These are phyloP conservation scores for Trochalopteron elliotii DNA, from an alignment of 2,113 vertebrate genomes.

Conservation along the genomic window DNA sequence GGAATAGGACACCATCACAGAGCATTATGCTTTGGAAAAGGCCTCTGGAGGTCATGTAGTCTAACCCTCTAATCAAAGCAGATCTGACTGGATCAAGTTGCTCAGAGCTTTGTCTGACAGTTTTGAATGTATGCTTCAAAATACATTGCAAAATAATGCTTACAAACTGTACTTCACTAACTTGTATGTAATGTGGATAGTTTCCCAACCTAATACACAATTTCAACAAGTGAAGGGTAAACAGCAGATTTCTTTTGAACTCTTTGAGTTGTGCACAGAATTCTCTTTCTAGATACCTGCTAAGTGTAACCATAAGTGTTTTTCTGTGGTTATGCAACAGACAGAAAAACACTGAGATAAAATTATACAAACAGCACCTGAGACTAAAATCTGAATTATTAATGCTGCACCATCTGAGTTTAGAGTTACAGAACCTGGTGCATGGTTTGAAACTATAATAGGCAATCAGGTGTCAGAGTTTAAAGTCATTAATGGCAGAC, in stretches of 20 bases:
- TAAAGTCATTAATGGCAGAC: background rate
- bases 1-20: background rate
- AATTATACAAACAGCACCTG: background rate
- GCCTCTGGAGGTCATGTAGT: background rate
- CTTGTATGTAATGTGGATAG: background rate
- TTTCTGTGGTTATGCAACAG: background rate
- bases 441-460: background rate
- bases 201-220: background rate
- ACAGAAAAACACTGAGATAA: background rate
- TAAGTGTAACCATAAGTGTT: background rate
- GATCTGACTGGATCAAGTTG: background rate
- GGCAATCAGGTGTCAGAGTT: background rate
- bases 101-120: background rate
- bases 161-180: background rate
- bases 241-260: background rate
- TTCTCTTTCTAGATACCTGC: background rate
- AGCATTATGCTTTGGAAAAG: background rate
- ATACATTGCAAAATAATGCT: background rate
- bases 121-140: background rate
- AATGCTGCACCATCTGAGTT: background rate
- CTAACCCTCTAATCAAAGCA: background rate
- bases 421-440: background rate
- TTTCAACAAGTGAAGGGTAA: background rate
- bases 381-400: background rate
- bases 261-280: background rate